phyloP scores from a whole-genome alignment of 2,113 vertebrate genomes.

The Dromas ardeola region DNA sequence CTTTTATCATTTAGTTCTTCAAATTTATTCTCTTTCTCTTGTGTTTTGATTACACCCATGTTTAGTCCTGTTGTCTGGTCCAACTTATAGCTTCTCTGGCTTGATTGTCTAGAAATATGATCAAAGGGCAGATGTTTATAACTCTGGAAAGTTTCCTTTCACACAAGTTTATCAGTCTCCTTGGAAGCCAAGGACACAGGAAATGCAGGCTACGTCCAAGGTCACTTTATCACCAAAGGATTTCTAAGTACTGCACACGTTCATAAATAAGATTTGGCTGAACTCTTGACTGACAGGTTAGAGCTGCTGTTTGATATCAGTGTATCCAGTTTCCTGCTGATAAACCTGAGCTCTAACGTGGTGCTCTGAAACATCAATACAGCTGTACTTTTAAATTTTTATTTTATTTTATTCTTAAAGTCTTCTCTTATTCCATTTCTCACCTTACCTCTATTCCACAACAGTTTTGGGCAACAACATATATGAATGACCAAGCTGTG shows the following conservation, averaged over 20 bases:
- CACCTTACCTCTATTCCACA: background rate
- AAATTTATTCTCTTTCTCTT: background rate
- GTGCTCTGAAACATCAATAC: slow-evolving; percentile 32
- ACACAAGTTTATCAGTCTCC: background rate
- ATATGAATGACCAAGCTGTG: background rate
- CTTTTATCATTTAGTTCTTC: background rate
- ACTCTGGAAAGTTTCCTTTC: slow-evolving; percentile 35
- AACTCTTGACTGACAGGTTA: slow-evolving; percentile 42
- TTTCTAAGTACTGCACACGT: background rate
- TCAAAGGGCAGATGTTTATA: slow-evolving; percentile 18
- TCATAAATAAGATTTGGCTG: slow-evolving; percentile 41
- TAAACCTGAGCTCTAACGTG: slow-evolving; percentile 16
- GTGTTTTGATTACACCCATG: background rate
- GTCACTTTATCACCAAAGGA: slow-evolving; percentile 29
- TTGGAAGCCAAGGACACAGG: slow-evolving; percentile 47
- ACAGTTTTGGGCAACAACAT: background rate
- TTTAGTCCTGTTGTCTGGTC: background rate
- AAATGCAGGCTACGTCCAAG: background rate
- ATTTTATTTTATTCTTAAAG: background rate
- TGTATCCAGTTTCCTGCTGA: slow-evolving; percentile 8
- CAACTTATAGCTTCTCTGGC: background rate
- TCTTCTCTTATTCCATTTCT: background rate
- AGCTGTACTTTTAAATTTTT: background rate
- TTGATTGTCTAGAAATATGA: background rate
- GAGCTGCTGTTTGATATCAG: slow-evolving; percentile 40